Evolutionary conservation across 2,113 vertebrate species (phyloP).

Genomic region (Nothoprocta perdicaria): DNA sequence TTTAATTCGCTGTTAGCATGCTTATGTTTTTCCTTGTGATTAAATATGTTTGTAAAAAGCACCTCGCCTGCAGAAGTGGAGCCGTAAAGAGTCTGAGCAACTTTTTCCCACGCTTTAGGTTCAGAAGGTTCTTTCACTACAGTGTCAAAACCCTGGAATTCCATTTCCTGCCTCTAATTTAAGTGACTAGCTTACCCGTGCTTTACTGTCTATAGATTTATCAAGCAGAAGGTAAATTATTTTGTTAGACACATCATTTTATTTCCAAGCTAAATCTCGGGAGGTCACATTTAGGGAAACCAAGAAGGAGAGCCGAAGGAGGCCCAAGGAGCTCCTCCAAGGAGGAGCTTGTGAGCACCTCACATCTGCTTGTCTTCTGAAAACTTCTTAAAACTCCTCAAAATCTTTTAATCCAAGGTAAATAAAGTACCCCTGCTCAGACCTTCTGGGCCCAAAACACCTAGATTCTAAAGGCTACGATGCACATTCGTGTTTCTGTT

Average conservation of each 20-base stretch:
- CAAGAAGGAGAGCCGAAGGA: conserved; percentile 62
- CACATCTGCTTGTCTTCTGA: conserved; percentile 65
- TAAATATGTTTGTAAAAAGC: conserved; percentile 10
- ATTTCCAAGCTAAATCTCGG: conserved; percentile 75
- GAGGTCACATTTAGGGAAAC: conserved; percentile 73
- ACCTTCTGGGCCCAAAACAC: conserved; percentile 62
- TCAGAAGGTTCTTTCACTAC: conserved; percentile 73
- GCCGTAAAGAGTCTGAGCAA: conserved; percentile 46
- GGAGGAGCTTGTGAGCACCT: conserved; percentile 54
- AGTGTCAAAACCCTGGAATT: conserved; percentile 72
- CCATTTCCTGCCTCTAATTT: conserved; percentile 78
- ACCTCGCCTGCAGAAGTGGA: background rate
- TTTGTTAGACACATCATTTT: conserved; percentile 68
- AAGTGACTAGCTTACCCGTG: conserved; percentile 70
- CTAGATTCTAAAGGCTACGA: conserved; percentile 58
- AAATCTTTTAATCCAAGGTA: conserved; percentile 69
- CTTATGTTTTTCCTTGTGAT: background rate
- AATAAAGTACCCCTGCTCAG: conserved; percentile 51
- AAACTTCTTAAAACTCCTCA: conserved; percentile 69
- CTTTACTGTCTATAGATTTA: conserved; percentile 78
- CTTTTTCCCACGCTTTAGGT: conserved; percentile 64
- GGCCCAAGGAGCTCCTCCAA: background rate
- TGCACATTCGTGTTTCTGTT: conserved; percentile 35
- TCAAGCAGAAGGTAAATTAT: conserved; percentile 73
- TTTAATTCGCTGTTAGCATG: background rate